Evolutionary conservation across 2,797 vertebrate genomes (phyloP).

Genomic region (Thunnus albacares): DNA sequence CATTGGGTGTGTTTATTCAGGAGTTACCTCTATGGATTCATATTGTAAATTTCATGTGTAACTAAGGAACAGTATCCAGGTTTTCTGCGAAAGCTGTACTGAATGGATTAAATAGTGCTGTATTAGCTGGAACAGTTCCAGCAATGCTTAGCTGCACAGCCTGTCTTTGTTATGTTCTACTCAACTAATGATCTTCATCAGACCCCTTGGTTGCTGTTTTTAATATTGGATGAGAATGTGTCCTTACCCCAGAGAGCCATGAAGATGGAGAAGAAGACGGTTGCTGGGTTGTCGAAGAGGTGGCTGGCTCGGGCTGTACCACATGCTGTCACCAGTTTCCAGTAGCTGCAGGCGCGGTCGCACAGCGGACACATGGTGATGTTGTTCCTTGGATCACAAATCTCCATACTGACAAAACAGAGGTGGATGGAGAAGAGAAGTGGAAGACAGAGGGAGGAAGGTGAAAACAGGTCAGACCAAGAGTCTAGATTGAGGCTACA

Average conservation of each 20-base stretch:
- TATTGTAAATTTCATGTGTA: not conserved
- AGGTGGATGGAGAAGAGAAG: not conserved
- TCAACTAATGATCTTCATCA: not conserved
- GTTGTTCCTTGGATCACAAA: conserved; percentile 93
- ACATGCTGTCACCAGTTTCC: conserved; percentile 94
- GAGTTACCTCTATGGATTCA: not conserved
- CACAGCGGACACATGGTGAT: conserved; percentile 98
- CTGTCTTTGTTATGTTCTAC: not conserved
- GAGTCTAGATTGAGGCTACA: not conserved
- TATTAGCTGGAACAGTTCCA: not conserved
- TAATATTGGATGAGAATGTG: not conserved
- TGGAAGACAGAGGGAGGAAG: not conserved
- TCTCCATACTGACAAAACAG: conserved; percentile 88
- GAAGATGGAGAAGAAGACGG: conserved; percentile 98
- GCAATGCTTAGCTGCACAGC: not conserved
- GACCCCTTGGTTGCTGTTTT: not conserved
- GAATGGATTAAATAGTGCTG: not conserved
- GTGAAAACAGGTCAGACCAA: not conserved
- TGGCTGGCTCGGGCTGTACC: conserved; percentile 95
- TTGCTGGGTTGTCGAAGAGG: conserved; percentile 97
- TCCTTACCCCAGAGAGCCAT: conserved; percentile 97
- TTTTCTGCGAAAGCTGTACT: not conserved
- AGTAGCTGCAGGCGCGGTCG: conserved; percentile 95
- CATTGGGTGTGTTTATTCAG: conserved; percentile 8
- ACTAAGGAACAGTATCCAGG: not conserved